Base-by-base conservation (phyloP, 2,888 invertebrate genomes). In the Dolichopus griseipennis region DNA sequence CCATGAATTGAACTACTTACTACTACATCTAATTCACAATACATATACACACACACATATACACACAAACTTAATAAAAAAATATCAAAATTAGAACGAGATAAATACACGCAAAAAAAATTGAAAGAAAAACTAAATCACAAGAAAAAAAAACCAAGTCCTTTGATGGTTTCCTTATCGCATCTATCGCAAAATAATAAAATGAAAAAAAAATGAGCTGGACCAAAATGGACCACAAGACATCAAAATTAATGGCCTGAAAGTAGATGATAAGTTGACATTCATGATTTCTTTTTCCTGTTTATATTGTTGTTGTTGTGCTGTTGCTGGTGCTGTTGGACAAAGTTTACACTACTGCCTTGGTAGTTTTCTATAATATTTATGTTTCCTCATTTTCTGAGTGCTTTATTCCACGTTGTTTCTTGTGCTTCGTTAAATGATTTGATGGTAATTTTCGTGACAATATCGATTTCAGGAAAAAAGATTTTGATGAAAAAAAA, bases 231-330 rank as follows among this genome's bases (percentile, higher is more conserved):
- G 52, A 52, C 52, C 52, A 52, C 52, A 52, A 12, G 52, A 52
- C 52, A 52, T 52, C n/a, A 52, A 52, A 52, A 52, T 52, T 52
- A 52, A 52, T 52, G 52, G 52, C 18, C 52, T 52, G 52, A 52
- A 52, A 52, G 52, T 52, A 52, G 52, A 52, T 52, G 52, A 52
- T 52, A 52, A 52, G 52, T 52, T 52, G 52, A 52, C 52, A n/a
- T 12, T 52, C 52, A 18, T 52, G 52, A 52, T 52, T 52, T 52
- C 52, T 52, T 1, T n/a, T 27, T 27, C 27, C 27, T 27, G 27
- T 15, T 37, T 37, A 10, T 12, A 37, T 37, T 12, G 12, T 10
- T 37, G 37, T 2, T 8, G 37, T 2, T 7, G 9, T 34, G 9
- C 5, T 7, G 9, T 34, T 34, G 34, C 34, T 34, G 34, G 34